Evolutionary conservation across 92 coral and sea anemone genomes (phyloP), one percentile per base, ranked within the genome.

Genomic region (Parazoanthus atlanticus): DNA sequence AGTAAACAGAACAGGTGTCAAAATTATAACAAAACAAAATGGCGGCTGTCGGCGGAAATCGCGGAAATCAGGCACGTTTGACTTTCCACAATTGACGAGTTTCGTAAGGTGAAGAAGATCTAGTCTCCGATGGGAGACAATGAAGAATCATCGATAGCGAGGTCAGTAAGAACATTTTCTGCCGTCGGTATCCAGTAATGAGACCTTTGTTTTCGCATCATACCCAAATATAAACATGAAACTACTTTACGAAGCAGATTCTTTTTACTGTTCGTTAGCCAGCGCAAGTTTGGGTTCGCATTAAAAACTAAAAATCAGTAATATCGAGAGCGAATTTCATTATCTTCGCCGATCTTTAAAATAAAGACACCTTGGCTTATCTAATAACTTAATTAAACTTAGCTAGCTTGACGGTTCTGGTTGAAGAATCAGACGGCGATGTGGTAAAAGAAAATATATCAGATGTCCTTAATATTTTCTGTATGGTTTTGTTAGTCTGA

Each of bases 1-100:
- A 38, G 47, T 76, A 76, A 76, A 76, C 80, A 76, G 58, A 76
- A 12, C 80, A 76, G 80, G 80, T 76, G 80, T 40, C 80, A 40
- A 76, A 49, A 13, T 13, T 8, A 36, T 70, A 29, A 74, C 23
- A 74, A 41, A 40, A 38, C 80, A 76, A 34, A 43, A 76, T 76
- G 80, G 80, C 80, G 80, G 79, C 58, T 52, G 21, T 15, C 12
- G 19, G 58, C 19, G 58, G 58, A 52, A 52, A 52, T 23, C 28
- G 21, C 58, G 58, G 80, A 76, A 76, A 25, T 33, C 16, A 11
- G 47, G 23, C 34, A 2, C 13, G 28, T 17, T 33, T 21, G 16
- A 43, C 41, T 76, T 8, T 76, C 58, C 56, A 21, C 31, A 8
- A 30, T 76, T 76, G 9, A 25, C 8, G 69, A 61, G 28, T 19